Evolutionary conservation across 1,140 invertebrate genomes (phyloP).

Genomic region (Coelopa frigida): DNA sequence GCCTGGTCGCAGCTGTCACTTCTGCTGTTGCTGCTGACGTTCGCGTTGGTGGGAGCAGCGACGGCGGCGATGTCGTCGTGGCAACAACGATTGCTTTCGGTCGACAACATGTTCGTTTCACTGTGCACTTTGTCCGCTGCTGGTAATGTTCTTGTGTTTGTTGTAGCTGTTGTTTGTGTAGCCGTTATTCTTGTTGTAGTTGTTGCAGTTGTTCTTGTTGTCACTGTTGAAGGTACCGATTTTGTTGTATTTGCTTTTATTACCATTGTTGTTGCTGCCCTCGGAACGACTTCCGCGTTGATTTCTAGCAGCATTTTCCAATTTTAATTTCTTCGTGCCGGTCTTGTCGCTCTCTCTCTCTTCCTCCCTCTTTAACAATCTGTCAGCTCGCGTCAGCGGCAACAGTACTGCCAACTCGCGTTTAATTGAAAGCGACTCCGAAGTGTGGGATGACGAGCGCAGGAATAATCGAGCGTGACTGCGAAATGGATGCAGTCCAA

Average conservation of each 20-base stretch:
- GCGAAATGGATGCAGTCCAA: too few species aligned
- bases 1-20: too few species aligned
- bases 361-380: background rate
- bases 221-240: background rate
- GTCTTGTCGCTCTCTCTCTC: background rate
- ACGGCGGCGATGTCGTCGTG: too few species aligned
- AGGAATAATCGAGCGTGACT: too few species aligned
- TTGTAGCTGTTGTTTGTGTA: background rate
- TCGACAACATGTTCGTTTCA: background rate
- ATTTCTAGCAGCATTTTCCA: slow-evolving; percentile 10
- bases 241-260: slow-evolving; percentile 8
- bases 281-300: background rate
- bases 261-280: background rate
- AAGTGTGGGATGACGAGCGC: too few species aligned
- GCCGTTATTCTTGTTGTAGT: slow-evolving; percentile 1
- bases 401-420: background rate
- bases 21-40: too few species aligned
- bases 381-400: background rate
- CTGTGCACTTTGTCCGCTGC: background rate
- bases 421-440: too few species aligned
- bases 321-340: background rate
- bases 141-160: background rate
- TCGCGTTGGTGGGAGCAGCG: too few species aligned
- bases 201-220: background rate
- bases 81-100: too few species aligned